Evolutionary conservation across 2,797 vertebrate species (phyloP), one percentile per base, ranked within the genome.

Genomic region (Trematomus bernacchii): DNA sequence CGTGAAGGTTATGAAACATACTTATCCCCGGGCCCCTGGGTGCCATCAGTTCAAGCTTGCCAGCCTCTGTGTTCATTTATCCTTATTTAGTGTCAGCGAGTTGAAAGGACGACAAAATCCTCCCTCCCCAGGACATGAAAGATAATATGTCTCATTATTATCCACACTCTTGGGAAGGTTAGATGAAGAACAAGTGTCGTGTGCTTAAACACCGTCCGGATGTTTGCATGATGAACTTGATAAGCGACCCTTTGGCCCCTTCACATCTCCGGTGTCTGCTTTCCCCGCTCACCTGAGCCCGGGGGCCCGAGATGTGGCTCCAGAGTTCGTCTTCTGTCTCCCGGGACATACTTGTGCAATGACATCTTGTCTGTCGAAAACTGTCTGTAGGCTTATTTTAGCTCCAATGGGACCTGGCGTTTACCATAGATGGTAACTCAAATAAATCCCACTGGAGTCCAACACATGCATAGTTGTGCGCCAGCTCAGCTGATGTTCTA

Each of bases 341-440:
- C 77, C 75, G 76, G 89, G 87, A 84, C 89, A 91, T 89, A 81
- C 82, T 87, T 89, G 67, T 81, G 75, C 64, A 63, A 44, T 92
- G 91, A 93, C 87, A 74, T 87, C 65, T 68, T 51, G 73, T 89
- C 84, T 91, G 80, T 78, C 18, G 53, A 88, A 86, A 73, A 77
- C 79, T 74, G 72, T 30, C 74, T 63, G 62, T 7, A 10, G 73
- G 83, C 66, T 91, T 90, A 87, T 90, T 91, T 92, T 91, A 92
- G 88, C 79, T 85, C 74, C 61, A 79, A 80, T 5, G 0, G 66
- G 76, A 76, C 68, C 80, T 69, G 64, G 68, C 61, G 70, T 86
- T 88, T 72, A 65, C 92, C 90, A 58, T 92, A 90, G 87, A 94
- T 90, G 89, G 91, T 58, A 79, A 80, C 76, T 80, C 9, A 76